Conservation (phyloP, 2,888 invertebrate genomes). For the Chorisops tibialis region DNA sequence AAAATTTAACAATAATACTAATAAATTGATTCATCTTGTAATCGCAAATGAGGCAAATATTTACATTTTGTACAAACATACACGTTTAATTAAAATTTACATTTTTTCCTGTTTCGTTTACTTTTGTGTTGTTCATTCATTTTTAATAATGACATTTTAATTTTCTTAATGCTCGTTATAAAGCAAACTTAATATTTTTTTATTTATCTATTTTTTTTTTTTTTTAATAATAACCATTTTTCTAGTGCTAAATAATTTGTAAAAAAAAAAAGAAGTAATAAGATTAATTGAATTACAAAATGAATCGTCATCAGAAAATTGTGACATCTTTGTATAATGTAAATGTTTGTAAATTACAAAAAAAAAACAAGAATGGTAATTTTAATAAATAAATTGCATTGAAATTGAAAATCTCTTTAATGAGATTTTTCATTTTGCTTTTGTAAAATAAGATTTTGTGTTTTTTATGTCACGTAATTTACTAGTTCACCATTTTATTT, state of each 20-base stretch:
- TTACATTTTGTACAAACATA: slow-evolving; percentile 11
- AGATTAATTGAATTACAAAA: background rate
- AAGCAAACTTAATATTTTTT: too few relatives aligned
- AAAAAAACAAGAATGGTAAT: slow-evolving; percentile 6
- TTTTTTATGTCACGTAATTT: too few relatives aligned
- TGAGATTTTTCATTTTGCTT: too few relatives aligned
- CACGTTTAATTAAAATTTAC: too few relatives aligned
- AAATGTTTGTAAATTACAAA: slow-evolving; percentile 17
- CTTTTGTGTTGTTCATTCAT: background rate
- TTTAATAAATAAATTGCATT: slow-evolving; percentile 8
- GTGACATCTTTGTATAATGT: slow-evolving; percentile 15
- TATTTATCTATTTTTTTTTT: too few relatives aligned
- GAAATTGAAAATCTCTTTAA: too few relatives aligned
- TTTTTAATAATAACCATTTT: background rate
- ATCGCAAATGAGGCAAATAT: slow-evolving; percentile 8
- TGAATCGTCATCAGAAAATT: background rate
- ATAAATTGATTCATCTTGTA: slow-evolving; percentile 10
- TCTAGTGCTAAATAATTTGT: background rate
- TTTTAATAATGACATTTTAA: too few relatives aligned
- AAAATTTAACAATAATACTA: background rate
- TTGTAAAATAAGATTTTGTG: too few relatives aligned
- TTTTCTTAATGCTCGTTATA: too few relatives aligned
- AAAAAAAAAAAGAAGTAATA: slow-evolving; percentile 1
- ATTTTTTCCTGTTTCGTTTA: background rate
- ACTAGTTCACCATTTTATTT: too few relatives aligned